Base-by-base conservation (phyloP, 2,888 invertebrate genomes). In the Nemurella pictetii region DNA sequence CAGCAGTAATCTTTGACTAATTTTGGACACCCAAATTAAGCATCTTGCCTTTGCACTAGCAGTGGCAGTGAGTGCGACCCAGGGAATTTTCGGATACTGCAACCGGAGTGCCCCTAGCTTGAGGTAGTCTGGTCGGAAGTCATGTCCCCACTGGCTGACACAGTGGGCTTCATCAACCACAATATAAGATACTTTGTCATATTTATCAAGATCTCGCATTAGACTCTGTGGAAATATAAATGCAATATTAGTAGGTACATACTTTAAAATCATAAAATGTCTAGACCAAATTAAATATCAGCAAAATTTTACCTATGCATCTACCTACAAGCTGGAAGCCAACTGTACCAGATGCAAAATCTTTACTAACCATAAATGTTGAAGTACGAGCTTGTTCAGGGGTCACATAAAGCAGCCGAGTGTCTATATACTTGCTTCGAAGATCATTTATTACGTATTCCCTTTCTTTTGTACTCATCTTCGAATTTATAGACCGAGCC, bases 71-170 rank as follows among this genome's bases (percentile, higher is more conserved):
- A 99, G 91, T 0, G 99, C 99, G 83, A 99, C 93, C 93, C 97
- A 96, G 5, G 92, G 91, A 85, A 97, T 93, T 84, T 93, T 91
- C 84, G 93, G 93, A 89, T 95, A 94, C 87, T 90, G 90, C 32
- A 90, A 88, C 84, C 95, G 91, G 77, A 97, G 90, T 12, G 90
- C 89, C 0, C 98, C 97, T 29, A 99, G 91, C 90, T 97, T 97
- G 28, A 99, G 92, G 90, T 99, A 99, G 90, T 98, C 97, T 0
- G 98, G 98, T 7, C 98, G 93, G 90, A 99, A 99, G 90, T 99
- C 99, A 91, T 99, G 99, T 0, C 99, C 99, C 99, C 99, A 99
- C 88, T 99, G 96, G 88, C 98, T 98, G 0, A 99, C 97, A 91
- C 98, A 98, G 91, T 98, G 98, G 0, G 98, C 98, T 91, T 99